Conservation (phyloP, 2,888 invertebrate species). For the Plemyria rubiginata region DNA sequence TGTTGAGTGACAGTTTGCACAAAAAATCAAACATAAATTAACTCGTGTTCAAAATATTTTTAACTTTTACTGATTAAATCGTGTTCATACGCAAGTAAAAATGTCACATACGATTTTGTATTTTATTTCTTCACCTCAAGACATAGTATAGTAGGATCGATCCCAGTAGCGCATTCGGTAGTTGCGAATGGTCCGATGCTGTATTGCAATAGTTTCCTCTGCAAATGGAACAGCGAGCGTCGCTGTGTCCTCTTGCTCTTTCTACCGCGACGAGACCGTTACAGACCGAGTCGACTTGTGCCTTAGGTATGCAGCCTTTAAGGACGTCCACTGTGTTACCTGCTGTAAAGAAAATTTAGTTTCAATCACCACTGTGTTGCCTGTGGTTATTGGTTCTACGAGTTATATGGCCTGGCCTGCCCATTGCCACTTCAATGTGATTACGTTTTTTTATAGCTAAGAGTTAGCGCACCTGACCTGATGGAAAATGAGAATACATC, state of each 20-base stretch:
- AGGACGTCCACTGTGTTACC: constrained; percentile 77
- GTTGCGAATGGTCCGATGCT: constrained; percentile 25
- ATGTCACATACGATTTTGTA: constrained; percentile 16
- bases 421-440: too few relatives aligned
- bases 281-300: constrained; percentile 75
- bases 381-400: too few relatives aligned
- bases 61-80: constrained; percentile 23
- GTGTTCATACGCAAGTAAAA: constrained; percentile 21
- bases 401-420: too few relatives aligned
- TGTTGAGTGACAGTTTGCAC: constrained; percentile 10
- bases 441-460: too few relatives aligned
- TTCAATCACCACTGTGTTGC: neutral
- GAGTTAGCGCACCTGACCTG: too few relatives aligned
- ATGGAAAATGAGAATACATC: too few relatives aligned
- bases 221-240: constrained; percentile 76
- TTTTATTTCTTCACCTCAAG: constrained; percentile 53
- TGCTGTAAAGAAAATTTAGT: constrained; percentile 58
- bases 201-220: constrained; percentile 73
- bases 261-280: constrained; percentile 69
- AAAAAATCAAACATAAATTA: constrained; percentile 16
- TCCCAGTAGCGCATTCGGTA: constrained; percentile 37
- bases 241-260: constrained; percentile 75
- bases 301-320: constrained; percentile 71
- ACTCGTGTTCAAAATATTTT: constrained; percentile 15
- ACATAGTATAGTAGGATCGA: constrained; percentile 56